Conservation (phyloP, 2,797 vertebrate species). For the Uromys caudimaculatus region DNA sequence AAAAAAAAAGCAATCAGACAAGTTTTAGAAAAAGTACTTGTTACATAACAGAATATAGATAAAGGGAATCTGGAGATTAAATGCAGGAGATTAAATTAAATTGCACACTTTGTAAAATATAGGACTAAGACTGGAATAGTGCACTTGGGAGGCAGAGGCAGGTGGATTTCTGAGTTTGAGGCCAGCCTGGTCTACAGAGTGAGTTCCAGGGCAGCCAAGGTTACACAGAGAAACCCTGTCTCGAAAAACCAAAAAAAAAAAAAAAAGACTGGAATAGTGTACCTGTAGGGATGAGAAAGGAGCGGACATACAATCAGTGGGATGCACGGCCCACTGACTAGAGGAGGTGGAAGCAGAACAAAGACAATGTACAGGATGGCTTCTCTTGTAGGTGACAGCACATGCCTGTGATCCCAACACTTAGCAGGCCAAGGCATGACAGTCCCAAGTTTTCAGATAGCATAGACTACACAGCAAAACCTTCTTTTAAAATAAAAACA, state of each 20-base stretch:
- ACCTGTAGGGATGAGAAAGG: not conserved
- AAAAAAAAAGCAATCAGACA: not conserved
- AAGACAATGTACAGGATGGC: not conserved
- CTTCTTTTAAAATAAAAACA: not conserved
- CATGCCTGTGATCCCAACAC: not conserved
- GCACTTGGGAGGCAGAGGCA: too few relatives aligned
- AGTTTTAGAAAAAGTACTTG: not conserved
- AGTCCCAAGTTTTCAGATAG: not conserved
- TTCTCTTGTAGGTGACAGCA: not conserved
- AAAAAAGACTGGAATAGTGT: too few relatives aligned
- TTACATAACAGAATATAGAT: not conserved
- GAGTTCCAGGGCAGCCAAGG: too few relatives aligned
- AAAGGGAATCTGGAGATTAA: not conserved
- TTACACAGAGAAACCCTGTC: too few relatives aligned
- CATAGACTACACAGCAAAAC: not conserved
- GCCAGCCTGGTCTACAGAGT: too few relatives aligned
- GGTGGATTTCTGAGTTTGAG: too few relatives aligned
- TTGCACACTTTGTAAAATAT: constrained; percentile 17
- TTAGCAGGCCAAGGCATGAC: not conserved
- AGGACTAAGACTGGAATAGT: not conserved
- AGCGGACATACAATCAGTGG: not conserved
- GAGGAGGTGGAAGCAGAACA: not conserved
- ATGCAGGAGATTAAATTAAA: not conserved
- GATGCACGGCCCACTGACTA: not conserved
- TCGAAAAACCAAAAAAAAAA: too few relatives aligned